These are phyloP conservation scores for Theocolax elegans DNA, from an alignment of 1,140 invertebrate species.

Conservation along the genomic window DNA sequence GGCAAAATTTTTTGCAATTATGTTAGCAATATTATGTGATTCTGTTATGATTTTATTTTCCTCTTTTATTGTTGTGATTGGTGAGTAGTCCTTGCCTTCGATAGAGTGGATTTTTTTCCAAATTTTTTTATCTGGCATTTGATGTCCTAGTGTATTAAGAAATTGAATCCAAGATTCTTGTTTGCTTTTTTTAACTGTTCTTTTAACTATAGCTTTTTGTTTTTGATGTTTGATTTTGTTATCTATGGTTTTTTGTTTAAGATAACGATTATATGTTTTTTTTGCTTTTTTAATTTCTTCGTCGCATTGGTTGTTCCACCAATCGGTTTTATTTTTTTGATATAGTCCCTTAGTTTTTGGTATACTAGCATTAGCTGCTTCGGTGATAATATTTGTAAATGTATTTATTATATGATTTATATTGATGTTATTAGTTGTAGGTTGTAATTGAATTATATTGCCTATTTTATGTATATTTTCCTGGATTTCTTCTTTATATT, in stretches of 20 bases:
- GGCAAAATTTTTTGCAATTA: constrained; percentile 47
- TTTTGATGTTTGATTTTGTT: constrained; percentile 48
- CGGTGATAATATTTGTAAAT: too few relatives aligned
- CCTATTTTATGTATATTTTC: constrained; percentile 37
- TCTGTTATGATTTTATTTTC: constrained; percentile 5
- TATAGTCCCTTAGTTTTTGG: constrained; percentile 45
- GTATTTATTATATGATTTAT: constrained; percentile 44
- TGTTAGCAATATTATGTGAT: constrained; percentile 44
- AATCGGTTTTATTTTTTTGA: constrained; percentile 47
- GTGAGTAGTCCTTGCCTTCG: not conserved
- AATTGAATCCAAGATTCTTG: constrained; percentile 31
- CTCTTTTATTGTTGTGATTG: constrained; percentile 4
- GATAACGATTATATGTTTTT: constrained; percentile 50
- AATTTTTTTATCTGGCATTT: constrained; percentile 18
- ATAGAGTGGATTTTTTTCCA: constrained; percentile 42
- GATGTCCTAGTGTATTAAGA: constrained; percentile 30
- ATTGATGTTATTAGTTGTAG: not conserved
- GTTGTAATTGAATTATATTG: constrained; percentile 1
- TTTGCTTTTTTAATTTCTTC: constrained; percentile 47
- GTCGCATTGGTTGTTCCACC: constrained; percentile 55
- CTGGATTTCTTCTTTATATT: constrained; percentile 31
- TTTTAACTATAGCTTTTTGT: constrained; percentile 40
- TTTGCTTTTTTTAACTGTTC: constrained; percentile 36
- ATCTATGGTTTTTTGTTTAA: constrained; percentile 47
- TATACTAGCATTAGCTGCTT: too few relatives aligned